Conservation (phyloP, 1,140 invertebrate genomes). For the Metaphire vulgaris region DNA sequence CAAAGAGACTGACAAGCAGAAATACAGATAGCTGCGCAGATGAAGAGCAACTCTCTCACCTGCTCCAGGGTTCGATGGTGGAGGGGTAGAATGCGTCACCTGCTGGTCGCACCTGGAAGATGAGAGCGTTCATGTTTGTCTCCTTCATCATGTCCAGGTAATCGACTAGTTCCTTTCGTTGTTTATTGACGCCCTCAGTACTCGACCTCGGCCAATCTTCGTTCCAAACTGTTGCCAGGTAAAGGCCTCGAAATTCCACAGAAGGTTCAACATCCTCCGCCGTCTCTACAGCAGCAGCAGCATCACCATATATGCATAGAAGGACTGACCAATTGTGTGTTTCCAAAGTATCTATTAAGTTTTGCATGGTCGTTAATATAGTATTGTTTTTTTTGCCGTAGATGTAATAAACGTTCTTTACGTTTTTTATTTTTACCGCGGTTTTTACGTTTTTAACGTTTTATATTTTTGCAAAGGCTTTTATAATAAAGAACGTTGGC, state of each 20-base stretch:
- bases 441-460: too few relatives aligned
- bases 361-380: too few relatives aligned
- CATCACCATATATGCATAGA: too few relatives aligned
- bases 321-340: too few relatives aligned
- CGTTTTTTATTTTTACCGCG: too few relatives aligned
- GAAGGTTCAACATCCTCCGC: background rate
- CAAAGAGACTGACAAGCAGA: background rate
- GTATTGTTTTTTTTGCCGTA: too few relatives aligned
- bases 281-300: too few relatives aligned
- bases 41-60: conserved; percentile 33
- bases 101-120: conserved; percentile 38
- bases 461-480: too few relatives aligned
- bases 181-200: conserved; percentile 33
- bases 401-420: too few relatives aligned
- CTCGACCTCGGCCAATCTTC: conserved; percentile 46
- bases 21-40: background rate
- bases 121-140: conserved; percentile 41
- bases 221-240: conserved; percentile 46
- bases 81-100: conserved; percentile 45
- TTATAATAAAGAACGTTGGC: too few relatives aligned
- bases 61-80: conserved; percentile 43
- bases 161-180: conserved; percentile 37
- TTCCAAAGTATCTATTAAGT: too few relatives aligned
- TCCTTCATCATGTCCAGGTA: conserved; percentile 37
- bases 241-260: conserved; percentile 41